A percentile compares a stretch with the other conserved stretches of the same genome.
These are phyloP conservation scores for Ammodytes marinus DNA, from an alignment of 2,113 vertebrate genomes.

Conservation along the genomic window DNA sequence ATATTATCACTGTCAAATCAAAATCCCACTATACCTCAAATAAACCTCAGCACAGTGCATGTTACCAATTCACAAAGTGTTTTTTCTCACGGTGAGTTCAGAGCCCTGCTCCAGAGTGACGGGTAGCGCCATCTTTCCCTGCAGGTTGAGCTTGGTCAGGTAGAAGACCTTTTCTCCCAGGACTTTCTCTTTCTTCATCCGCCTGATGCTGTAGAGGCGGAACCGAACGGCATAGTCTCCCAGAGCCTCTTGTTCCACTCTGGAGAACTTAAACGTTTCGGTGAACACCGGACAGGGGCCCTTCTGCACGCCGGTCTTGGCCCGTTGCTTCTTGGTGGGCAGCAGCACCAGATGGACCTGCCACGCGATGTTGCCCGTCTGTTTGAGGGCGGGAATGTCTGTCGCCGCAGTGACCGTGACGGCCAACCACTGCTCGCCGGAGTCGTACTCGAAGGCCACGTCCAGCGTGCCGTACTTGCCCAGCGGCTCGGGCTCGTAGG, in stretches of 20 bases:
- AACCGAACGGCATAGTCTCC: conserved; percentile 96
- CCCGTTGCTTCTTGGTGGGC: conserved; percentile 96
- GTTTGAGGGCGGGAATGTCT: conserved; percentile 94
- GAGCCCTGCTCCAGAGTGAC: conserved; percentile 96
- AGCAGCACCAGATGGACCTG: conserved; percentile 98
- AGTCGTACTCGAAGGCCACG: conserved; percentile 98
- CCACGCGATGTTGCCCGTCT: conserved; percentile 94
- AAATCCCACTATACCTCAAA: background rate
- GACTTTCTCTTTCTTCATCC: conserved; percentile 97
- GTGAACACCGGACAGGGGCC: conserved; percentile 96
- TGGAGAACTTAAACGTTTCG: conserved; percentile 95
- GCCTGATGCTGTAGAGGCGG: conserved; percentile 93
- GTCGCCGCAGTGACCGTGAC: conserved; percentile 97
- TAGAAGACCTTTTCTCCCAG: conserved; percentile 98
- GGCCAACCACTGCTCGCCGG: conserved; percentile 93
- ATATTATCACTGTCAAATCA: background rate
- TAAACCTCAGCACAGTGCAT: background rate
- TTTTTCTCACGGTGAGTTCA: conserved; percentile 90
- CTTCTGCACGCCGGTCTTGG: conserved; percentile 95
- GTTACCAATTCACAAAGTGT: conserved; percentile 16
- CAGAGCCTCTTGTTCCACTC: conserved; percentile 94
- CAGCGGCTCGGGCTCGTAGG: conserved; percentile 95
- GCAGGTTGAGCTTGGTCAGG: conserved; percentile 97
- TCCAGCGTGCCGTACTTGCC: conserved; percentile 97
- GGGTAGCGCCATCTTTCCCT: conserved; percentile 95